Conservation (phyloP, 2,888 invertebrate species). For the Chalcosyrphus nemorum region DNA sequence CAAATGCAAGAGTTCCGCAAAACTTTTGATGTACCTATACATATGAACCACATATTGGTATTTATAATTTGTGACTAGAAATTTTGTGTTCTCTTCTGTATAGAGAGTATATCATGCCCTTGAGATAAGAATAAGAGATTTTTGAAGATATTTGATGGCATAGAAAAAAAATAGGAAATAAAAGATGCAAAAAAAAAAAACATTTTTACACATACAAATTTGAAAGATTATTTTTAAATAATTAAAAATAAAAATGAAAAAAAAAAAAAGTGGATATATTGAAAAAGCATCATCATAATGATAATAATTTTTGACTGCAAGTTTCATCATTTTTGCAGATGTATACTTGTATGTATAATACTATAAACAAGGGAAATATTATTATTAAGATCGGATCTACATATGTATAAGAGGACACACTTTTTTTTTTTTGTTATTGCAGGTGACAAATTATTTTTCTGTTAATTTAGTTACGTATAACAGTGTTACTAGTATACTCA, state of each 20-base stretch:
- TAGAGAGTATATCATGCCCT: neutral
- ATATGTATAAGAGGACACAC: neutral
- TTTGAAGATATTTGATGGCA: constrained; percentile 31
- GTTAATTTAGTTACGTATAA: constrained; percentile 49
- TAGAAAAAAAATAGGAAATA: neutral
- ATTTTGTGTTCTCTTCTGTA: neutral
- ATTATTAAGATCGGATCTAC: constrained; percentile 20
- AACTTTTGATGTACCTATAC: no score
- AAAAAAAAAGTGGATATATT: neutral
- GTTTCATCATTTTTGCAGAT: constrained; percentile 43
- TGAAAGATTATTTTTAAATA: constrained; percentile 46
- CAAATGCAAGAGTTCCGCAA: no score
- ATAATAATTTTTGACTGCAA: constrained; percentile 18
- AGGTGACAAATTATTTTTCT: constrained; percentile 57
- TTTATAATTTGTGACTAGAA: no score
- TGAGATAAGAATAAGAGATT: constrained; percentile 37
- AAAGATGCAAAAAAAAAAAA: neutral
- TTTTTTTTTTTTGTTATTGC: constrained; percentile 10
- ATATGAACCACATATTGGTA: no score
- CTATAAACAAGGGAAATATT: constrained; percentile 21
- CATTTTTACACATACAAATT: constrained; percentile 3
- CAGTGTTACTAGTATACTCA: constrained; percentile 44
- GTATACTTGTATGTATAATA: neutral
- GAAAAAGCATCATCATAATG: constrained; percentile 32
- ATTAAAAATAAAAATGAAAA: constrained; percentile 9